phyloP scores from a whole-genome alignment of 2,888 invertebrate species.

The Camptogramma bilineatum region DNA sequence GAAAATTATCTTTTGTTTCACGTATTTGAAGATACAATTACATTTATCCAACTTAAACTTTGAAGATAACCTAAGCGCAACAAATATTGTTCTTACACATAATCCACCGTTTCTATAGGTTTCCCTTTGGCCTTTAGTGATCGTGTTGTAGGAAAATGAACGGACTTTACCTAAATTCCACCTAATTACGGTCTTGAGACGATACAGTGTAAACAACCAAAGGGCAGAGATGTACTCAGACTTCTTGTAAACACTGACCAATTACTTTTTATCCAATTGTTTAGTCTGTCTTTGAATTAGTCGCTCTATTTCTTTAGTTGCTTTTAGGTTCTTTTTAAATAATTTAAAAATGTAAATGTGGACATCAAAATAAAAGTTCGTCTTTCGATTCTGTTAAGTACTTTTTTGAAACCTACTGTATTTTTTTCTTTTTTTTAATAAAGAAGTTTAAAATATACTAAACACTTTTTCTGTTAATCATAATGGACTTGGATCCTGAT shows the following conservation, averaged over 20 bases:
- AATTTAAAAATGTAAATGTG: too few species aligned
- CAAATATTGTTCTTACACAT: conserved; percentile 29
- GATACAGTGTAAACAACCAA: conserved; percentile 34
- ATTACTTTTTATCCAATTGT: too few species aligned
- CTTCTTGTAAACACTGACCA: background rate
- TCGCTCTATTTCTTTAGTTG: too few species aligned
- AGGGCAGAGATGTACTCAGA: conserved; percentile 24
- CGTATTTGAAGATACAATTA: background rate
- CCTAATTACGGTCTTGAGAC: conserved; percentile 43
- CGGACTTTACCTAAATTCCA: conserved; percentile 36
- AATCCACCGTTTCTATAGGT: conserved; percentile 1
- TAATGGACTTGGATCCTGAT: too few species aligned
- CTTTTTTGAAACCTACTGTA: too few species aligned
- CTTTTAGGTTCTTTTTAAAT: too few species aligned
- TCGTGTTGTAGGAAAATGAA: conserved; percentile 36
- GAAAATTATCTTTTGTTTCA: background rate
- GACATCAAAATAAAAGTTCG: too few species aligned
- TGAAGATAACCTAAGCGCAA: background rate
- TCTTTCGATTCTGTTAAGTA: too few species aligned
- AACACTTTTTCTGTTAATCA: too few species aligned
- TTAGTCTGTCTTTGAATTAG: too few species aligned
- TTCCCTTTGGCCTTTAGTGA: background rate
- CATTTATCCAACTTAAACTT: background rate
- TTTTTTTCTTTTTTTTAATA: too few species aligned
- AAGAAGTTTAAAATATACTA: too few species aligned